These are phyloP conservation scores for Lontra canadensis DNA, from an alignment of 2,113 vertebrate species.

Conservation along the genomic window DNA sequence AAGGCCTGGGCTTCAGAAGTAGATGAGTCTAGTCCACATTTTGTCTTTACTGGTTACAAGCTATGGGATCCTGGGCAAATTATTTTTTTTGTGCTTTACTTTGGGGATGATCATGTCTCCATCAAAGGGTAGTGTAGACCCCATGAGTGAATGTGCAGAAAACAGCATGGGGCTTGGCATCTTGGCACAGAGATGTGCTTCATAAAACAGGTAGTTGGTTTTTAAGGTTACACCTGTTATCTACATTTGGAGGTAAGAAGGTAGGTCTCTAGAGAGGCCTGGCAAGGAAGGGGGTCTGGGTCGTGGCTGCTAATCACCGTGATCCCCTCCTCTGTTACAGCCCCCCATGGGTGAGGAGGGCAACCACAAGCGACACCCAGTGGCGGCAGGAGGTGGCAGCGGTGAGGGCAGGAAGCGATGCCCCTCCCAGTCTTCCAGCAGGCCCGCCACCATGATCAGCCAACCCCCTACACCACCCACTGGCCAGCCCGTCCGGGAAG, in stretches of 20 bases:
- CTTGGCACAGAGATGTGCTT: neutral
- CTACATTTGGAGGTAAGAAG: neutral
- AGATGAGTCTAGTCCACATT: neutral
- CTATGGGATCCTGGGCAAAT: neutral
- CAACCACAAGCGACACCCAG: conserved; percentile 91
- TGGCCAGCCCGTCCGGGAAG: conserved; percentile 86
- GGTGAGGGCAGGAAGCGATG: conserved; percentile 92
- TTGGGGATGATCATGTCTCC: neutral
- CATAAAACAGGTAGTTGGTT: neutral
- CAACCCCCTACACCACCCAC: conserved; percentile 78
- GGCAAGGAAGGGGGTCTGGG: neutral
- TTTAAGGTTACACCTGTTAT: neutral
- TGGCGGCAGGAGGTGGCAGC: conserved; percentile 86
- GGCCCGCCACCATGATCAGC: conserved; percentile 81
- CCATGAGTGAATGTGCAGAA: neutral
- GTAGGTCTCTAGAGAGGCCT: neutral
- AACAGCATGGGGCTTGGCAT: neutral
- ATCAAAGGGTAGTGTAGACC: neutral
- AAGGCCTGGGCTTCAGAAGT: neutral
- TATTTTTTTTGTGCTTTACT: neutral
- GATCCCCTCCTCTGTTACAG: conserved; percentile 82
- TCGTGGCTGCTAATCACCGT: neutral
- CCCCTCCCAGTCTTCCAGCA: conserved; percentile 91
- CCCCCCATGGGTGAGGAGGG: conserved; percentile 97
- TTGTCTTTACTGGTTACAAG: neutral